A percentile compares a stretch with the other conserved stretches of the same genome.
phyloP scores from a whole-genome alignment of 2,888 invertebrate species.

The Philonicus albiceps region DNA sequence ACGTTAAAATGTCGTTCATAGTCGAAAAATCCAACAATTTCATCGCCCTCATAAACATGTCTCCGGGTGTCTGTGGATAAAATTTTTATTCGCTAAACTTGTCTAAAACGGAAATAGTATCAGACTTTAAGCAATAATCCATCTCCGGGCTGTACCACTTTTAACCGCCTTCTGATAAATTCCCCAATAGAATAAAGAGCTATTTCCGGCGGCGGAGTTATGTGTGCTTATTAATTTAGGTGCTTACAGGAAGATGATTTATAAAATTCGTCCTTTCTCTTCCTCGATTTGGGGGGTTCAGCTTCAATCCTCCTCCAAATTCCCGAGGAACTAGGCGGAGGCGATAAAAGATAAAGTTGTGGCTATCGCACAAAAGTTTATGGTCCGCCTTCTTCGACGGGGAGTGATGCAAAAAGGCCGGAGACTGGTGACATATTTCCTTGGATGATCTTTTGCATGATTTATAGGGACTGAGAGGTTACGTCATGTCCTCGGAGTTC shows the following conservation, averaged over 20 bases:
- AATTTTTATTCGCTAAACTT: not conserved
- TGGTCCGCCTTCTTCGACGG: not conserved
- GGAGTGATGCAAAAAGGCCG: not conserved
- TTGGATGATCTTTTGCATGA: constrained; percentile 42
- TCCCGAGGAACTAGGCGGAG: not conserved
- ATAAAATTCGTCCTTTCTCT: not conserved
- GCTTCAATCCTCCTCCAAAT: not conserved
- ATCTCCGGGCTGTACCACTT: not conserved
- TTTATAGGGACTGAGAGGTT: constrained; percentile 37
- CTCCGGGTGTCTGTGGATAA: not conserved
- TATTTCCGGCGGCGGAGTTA: not conserved
- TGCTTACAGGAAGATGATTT: constrained; percentile 20
- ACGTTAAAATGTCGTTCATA: not conserved
- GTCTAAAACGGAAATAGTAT: not conserved
- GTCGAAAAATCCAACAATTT: not conserved
- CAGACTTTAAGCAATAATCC: not conserved
- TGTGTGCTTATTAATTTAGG: constrained; percentile 26
- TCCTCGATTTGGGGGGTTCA: not conserved
- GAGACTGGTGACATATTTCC: constrained; percentile 40
- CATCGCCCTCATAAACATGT: not conserved
- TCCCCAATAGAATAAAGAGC: not conserved
- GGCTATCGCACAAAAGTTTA: constrained; percentile 22
- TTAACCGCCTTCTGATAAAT: not conserved
- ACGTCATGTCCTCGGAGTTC: constrained; percentile 11
- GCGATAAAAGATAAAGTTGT: constrained; percentile 32